phyloP scores from a whole-genome alignment of 92 coral and sea anemone genomes.

The Muricea muricata region DNA sequence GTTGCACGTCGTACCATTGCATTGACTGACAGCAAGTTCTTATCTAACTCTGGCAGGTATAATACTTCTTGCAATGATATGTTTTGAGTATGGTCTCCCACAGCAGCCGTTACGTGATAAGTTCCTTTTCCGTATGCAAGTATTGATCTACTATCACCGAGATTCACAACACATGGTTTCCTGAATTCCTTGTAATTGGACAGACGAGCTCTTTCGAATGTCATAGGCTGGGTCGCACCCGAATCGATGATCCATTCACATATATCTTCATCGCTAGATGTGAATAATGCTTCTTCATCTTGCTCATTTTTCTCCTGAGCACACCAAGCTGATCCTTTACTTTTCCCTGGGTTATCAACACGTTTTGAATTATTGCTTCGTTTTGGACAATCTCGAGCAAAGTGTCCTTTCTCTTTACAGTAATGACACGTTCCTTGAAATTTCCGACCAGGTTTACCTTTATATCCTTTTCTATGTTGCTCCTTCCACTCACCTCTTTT shows the following conservation, averaged over 20 bases:
- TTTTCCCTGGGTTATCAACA: slow-evolving; percentile 33
- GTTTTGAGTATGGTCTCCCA: slow-evolving; percentile 4
- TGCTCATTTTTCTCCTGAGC: no score
- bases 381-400: no score
- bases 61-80: slow-evolving; percentile 18
- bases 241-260: no score
- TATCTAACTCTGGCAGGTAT: no score
- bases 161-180: neutral
- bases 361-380: slow-evolving; percentile 22
- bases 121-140: no score
- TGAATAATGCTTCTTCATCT: no score
- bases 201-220: slow-evolving; percentile 12
- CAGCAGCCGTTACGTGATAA: no score
- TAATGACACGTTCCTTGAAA: slow-evolving; percentile 44
- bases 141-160: neutral
- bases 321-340: slow-evolving; percentile 8
- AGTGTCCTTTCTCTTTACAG: slow-evolving; percentile 51
- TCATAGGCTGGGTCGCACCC: slow-evolving; percentile 26
- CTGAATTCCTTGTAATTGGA: neutral
- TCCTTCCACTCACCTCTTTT: no score
- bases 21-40: slow-evolving; percentile 38
- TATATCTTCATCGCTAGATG: no score
- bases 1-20: slow-evolving; percentile 45
- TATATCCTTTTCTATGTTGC: neutral
- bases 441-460: slow-evolving; percentile 12